Percentiles rank a stretch among this genome's conserved stretches.
These are phyloP conservation scores for Nemotelus pantherinus DNA, from an alignment of 2,888 invertebrate species.

Conservation along the genomic window DNA sequence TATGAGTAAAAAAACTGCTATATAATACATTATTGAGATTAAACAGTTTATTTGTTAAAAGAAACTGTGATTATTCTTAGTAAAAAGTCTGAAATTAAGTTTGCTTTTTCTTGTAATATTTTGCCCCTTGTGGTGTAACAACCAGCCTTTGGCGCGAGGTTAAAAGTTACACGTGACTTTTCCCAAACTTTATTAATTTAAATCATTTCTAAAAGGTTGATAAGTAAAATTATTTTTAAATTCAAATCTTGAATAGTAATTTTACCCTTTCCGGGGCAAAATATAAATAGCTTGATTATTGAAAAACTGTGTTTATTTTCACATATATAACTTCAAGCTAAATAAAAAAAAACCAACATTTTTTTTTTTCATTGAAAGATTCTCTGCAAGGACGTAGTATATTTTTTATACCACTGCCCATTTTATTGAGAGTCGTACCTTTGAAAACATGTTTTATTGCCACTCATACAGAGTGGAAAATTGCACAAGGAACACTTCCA, in stretches of 20 bases:
- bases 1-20: not conserved
- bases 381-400: too few relatives aligned
- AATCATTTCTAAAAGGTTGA: not conserved
- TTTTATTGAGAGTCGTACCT: too few relatives aligned
- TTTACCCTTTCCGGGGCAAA: not conserved
- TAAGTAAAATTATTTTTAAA: not conserved
- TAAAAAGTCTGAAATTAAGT: not conserved
- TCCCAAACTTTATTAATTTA: not conserved
- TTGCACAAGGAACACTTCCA: too few relatives aligned
- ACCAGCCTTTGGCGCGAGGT: not conserved
- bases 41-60: not conserved
- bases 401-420: too few relatives aligned
- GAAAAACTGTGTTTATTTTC: too few relatives aligned
- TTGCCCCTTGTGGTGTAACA: slow-evolving; percentile 1
- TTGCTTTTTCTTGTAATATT: not conserved
- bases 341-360: too few relatives aligned
- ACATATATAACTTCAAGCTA: too few relatives aligned
- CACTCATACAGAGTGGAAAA: too few relatives aligned
- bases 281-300: too few relatives aligned
- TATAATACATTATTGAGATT: not conserved
- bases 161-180: not conserved
- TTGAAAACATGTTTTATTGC: too few relatives aligned
- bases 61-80: not conserved
- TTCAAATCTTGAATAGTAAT: not conserved
- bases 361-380: too few relatives aligned